Conservation (phyloP, 2,113 vertebrate species). For the Neotragus moschatus region DNA sequence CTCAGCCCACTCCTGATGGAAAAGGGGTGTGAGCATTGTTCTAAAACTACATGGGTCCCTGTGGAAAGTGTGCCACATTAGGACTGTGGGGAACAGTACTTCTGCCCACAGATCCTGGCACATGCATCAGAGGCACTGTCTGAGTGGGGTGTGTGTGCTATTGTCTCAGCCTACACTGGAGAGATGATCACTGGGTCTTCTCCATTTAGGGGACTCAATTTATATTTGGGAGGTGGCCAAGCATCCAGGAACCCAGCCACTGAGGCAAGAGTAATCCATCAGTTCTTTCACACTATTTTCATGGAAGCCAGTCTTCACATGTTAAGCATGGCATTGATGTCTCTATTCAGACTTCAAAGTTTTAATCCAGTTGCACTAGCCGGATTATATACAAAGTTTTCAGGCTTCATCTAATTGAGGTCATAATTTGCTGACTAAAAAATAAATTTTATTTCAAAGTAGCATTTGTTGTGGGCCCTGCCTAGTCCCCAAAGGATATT, state of each 20-base stretch:
- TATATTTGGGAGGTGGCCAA: not conserved
- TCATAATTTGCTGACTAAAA: not conserved
- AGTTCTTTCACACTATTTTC: not conserved
- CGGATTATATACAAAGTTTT: not conserved
- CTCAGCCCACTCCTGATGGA: not conserved
- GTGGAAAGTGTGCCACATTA: not conserved
- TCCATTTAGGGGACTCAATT: not conserved
- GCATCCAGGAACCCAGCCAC: not conserved
- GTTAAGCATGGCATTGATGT: not conserved
- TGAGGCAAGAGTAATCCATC: not conserved
- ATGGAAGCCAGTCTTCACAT: not conserved
- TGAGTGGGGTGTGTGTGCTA: not conserved
- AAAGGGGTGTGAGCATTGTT: not conserved
- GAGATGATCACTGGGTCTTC: not conserved
- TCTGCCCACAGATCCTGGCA: not conserved
- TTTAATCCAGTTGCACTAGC: not conserved
- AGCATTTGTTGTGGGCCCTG: not conserved
- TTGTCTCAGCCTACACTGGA: not conserved
- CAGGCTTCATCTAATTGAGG: not conserved
- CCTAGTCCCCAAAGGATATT: not conserved
- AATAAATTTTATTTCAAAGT: constrained; percentile 24
- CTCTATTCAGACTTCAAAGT: not conserved
- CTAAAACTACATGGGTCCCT: not conserved
- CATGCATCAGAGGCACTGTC: not conserved
- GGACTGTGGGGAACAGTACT: not conserved